Percentiles rank a stretch among this genome's conserved stretches.
These are phyloP conservation scores for Oscheius sp. DNA, from an alignment of 2,888 invertebrate genomes.

Conservation along the genomic window DNA sequence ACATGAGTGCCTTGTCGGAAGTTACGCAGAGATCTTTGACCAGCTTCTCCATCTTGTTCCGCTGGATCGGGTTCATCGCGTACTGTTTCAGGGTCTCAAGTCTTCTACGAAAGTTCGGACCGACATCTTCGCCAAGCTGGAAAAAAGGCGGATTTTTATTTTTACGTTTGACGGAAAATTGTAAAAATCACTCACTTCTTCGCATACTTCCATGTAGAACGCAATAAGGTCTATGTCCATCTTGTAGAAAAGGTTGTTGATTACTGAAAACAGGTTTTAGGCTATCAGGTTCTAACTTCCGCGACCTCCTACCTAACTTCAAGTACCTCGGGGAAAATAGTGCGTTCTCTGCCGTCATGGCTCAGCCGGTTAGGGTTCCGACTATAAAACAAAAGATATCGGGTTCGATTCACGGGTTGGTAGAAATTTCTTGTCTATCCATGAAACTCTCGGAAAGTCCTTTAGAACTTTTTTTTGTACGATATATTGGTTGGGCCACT, in stretches of 20 bases:
- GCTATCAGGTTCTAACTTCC: neutral
- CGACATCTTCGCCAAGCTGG: neutral
- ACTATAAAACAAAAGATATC: no score
- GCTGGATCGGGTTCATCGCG: neutral
- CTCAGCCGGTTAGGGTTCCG: no score
- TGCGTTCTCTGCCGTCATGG: no score
- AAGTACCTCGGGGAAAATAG: no score
- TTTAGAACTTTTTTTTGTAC: no score
- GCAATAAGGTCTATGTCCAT: constrained; percentile 38
- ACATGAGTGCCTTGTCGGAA: neutral
- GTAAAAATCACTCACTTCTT: constrained; percentile 10
- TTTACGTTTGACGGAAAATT: neutral
- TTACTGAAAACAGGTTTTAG: constrained; percentile 43
- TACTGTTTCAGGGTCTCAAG: neutral
- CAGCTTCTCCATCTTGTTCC: neutral
- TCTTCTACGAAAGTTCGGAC: neutral
- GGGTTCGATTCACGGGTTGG: no score
- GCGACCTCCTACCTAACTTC: no score
- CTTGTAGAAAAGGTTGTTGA: constrained; percentile 45
- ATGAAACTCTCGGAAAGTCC: no score
- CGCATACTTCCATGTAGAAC: constrained; percentile 32
- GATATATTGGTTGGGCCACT: no score
- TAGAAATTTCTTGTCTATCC: no score
- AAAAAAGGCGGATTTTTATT: neutral
- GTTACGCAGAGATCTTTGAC: neutral